Evolutionary conservation across 1,140 invertebrate genomes (phyloP).

Genomic region (Lamellibrachia luymesi): DNA sequence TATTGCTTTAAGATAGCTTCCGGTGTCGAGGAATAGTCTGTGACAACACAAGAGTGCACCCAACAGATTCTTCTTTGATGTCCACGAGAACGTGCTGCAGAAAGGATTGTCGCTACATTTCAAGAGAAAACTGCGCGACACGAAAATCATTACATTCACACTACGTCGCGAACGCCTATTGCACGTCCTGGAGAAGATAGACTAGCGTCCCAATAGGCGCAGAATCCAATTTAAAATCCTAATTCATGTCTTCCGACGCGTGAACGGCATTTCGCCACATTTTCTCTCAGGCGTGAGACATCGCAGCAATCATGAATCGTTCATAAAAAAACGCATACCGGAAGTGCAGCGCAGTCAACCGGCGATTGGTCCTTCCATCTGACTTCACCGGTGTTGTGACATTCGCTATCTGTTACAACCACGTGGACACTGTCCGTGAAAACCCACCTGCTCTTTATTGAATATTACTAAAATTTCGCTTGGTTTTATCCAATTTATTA

Average conservation of each 20-base stretch:
- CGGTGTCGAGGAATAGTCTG: not conserved
- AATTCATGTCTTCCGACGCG: too few species aligned
- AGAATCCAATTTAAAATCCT: not conserved
- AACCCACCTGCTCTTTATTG: too few species aligned
- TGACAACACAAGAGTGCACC: not conserved
- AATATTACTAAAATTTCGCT: too few species aligned
- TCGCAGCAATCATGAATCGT: not conserved
- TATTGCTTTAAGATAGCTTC: not conserved
- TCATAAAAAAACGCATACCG: too few species aligned
- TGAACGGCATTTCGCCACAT: not conserved
- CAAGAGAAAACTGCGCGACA: not conserved
- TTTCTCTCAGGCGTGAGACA: not conserved
- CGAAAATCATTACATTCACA: not conserved
- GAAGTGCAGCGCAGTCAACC: too few species aligned
- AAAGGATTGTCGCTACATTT: not conserved
- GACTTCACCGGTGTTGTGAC: too few species aligned
- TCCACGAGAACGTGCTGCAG: not conserved
- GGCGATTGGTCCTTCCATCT: too few species aligned
- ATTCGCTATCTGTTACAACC: too few species aligned
- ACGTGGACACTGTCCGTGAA: too few species aligned
- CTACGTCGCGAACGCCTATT: not conserved
- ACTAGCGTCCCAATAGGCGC: not conserved
- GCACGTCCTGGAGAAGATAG: not conserved
- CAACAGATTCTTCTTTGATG: not conserved
- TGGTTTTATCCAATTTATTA: too few species aligned